A percentile compares a stretch with the other conserved stretches of the same genome.
Evolutionary conservation across 1,140 invertebrate species (phyloP).

Genomic region (Capitella teleta): DNA sequence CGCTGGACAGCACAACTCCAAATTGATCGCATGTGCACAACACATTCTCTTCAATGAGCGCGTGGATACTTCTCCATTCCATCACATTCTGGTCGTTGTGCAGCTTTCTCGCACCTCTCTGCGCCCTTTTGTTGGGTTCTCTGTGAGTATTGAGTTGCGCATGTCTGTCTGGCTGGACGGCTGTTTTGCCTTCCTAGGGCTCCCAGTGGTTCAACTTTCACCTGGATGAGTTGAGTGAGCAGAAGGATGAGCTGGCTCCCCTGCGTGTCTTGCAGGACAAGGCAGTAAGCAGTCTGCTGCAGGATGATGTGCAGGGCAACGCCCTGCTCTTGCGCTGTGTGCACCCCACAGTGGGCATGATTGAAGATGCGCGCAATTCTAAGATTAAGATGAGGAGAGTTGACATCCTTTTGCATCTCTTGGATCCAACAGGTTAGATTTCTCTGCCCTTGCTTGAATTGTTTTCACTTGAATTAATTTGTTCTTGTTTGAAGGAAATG

Average conservation of each 20-base stretch:
- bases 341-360: neutral
- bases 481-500: too few species aligned
- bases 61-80: conserved; percentile 3
- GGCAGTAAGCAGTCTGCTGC: conserved; percentile 12
- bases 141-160: neutral
- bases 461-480: too few species aligned
- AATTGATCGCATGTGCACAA: conserved; percentile 27
- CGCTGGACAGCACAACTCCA: conserved; percentile 24
- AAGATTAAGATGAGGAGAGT: too few species aligned
- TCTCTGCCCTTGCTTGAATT: too few species aligned
- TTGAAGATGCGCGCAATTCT: too few species aligned
- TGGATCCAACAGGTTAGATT: too few species aligned
- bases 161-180: neutral
- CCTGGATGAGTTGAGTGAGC: conserved; percentile 27
- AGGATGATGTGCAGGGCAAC: neutral
- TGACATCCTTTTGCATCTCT: too few species aligned
- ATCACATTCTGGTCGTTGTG: conserved; percentile 16
- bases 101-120: conserved; percentile 24
- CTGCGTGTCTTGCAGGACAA: conserved; percentile 15
- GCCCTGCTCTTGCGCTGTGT: conserved; percentile 8
- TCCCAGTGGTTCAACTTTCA: conserved; percentile 28
- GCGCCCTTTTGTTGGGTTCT: conserved; percentile 28
- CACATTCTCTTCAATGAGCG: conserved; percentile 23
- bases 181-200: neutral
- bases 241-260: conserved; percentile 15